A percentile compares a stretch with the other conserved stretches of the same genome.
phyloP scores from a whole-genome alignment of 2,797 vertebrate species.

The Aulostomus chinensis region DNA sequence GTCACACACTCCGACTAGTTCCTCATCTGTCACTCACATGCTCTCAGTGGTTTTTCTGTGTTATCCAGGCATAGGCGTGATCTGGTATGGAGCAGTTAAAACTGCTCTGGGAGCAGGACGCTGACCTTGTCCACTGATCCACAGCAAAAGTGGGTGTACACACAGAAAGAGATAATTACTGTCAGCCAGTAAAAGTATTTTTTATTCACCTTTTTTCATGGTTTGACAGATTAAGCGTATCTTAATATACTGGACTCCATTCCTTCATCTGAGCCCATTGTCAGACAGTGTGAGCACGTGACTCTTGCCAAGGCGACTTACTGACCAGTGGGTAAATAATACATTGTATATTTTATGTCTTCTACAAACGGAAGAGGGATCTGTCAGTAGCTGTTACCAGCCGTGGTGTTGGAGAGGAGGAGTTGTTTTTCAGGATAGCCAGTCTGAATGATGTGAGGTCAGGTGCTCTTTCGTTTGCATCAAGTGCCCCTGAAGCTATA shows the following conservation, averaged over 20 bases:
- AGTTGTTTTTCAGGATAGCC: constrained; percentile 11
- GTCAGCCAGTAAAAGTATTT: constrained; percentile 5
- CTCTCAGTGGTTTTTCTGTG: background rate
- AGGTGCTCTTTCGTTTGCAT: constrained; percentile 13
- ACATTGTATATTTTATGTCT: constrained; percentile 28
- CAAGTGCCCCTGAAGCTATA: background rate
- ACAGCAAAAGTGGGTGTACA: constrained; percentile 15
- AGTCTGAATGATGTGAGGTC: constrained; percentile 16
- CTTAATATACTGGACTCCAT: constrained; percentile 9
- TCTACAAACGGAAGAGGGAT: constrained; percentile 1
- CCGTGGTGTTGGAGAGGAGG: constrained; percentile 24
- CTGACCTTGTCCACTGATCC: constrained; percentile 24
- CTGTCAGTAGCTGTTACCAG: background rate
- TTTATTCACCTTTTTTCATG: background rate
- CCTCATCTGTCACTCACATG: constrained; percentile 17
- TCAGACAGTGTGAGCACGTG: constrained; percentile 7
- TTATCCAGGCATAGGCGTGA: constrained; percentile 24
- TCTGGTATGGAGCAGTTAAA: background rate
- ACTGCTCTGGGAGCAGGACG: no score
- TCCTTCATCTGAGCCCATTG: constrained; percentile 39
- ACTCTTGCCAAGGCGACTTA: constrained; percentile 7
- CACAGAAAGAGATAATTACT: constrained; percentile 17
- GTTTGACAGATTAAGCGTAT: no score
- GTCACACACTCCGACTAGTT: constrained; percentile 5
- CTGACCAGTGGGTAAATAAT: no score